Evolutionary conservation across 2,888 invertebrate genomes (phyloP), one percentile per base, ranked within the genome.

Genomic region (Lasioglossum malachurum): DNA sequence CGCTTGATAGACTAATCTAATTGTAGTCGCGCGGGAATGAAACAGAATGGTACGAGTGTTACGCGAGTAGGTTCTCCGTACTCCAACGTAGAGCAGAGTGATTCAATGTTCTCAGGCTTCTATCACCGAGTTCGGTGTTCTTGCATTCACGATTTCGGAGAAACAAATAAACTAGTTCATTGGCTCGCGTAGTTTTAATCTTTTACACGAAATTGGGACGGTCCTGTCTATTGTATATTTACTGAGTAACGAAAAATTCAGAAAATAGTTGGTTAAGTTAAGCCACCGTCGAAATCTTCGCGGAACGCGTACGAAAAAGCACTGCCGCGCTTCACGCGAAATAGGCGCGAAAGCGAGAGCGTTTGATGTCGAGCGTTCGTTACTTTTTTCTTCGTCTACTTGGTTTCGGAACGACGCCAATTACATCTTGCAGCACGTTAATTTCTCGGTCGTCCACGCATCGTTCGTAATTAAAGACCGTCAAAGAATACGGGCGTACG

Each of bases 391-490:
- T 2, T 27, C 27, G 60, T 31, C 71, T 88, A 67, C 71, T 31
- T 10, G 41, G 44, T 60, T 49, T 27, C 23, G 78, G 64, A 41
- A 60, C 14, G 77, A 82, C 60, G 77, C 78, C 84, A 85, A 90
- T 85, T 88, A 80, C 73, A n/a, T 16, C 38, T 8, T 19, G 74
- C 53, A 38, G 77, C 74, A 64, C 76, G 78, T 83, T 90, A 78
- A 88, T 90, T 83, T 80, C 67, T 27, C 73, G 67, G 60, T 79
- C n/a, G 80, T n/a, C 41, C 49, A 75, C 80, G 88, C 82, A 49
- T 69, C 80, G 84, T 49, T 79, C 75, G 67, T 76, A 86, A 85
- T 86, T 82, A 80, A 88, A 84, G 88, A 83, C 35, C 72, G 79
- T 82, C 84, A 85, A 84, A 86, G 84, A 75, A 77, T 81, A 76